Percentiles rank a stretch among this genome's conserved stretches.
phyloP scores from a whole-genome alignment of 2,797 vertebrate genomes.

The Erpetoichthys calabaricus region DNA sequence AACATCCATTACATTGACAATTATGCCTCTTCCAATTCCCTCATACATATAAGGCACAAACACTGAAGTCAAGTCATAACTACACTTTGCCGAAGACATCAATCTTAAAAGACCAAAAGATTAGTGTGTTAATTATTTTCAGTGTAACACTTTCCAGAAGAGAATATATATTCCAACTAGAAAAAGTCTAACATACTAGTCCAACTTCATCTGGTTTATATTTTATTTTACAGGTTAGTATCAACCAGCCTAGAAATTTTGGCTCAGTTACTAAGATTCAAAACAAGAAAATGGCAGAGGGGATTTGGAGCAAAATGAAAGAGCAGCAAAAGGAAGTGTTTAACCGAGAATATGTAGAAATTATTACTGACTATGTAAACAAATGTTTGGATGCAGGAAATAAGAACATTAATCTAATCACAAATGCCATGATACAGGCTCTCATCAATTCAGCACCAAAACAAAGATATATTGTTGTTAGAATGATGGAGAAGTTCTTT shows the following conservation, averaged over 20 bases:
- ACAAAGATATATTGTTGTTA: conserved; percentile 28
- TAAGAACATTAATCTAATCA: conserved; percentile 18
- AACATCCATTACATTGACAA: too few species aligned
- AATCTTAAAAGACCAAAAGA: too few species aligned
- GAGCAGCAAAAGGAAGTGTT: conserved; percentile 24
- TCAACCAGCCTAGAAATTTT: conserved; percentile 41
- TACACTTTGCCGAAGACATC: too few species aligned
- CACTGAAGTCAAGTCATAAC: too few species aligned
- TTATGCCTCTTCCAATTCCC: too few species aligned
- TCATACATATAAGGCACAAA: too few species aligned
- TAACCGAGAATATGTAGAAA: conserved; percentile 23
- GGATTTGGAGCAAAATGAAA: conserved; percentile 30
- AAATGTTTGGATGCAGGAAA: conserved; percentile 17
- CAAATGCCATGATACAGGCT: conserved; percentile 35
- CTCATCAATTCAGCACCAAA: conserved; percentile 28
- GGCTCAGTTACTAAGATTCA: conserved; percentile 32
- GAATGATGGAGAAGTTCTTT: conserved; percentile 26
- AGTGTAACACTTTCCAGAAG: too few species aligned
- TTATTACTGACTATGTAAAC: conserved; percentile 24
- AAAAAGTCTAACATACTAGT: too few species aligned
- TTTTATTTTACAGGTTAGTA: conserved; percentile 26
- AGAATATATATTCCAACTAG: too few species aligned
- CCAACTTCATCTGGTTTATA: too few species aligned
- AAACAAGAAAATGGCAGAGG: conserved; percentile 18
- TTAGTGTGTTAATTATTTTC: too few species aligned